Base-by-base conservation (phyloP, 2,113 vertebrate genomes). In the Platichthys stellatus region DNA sequence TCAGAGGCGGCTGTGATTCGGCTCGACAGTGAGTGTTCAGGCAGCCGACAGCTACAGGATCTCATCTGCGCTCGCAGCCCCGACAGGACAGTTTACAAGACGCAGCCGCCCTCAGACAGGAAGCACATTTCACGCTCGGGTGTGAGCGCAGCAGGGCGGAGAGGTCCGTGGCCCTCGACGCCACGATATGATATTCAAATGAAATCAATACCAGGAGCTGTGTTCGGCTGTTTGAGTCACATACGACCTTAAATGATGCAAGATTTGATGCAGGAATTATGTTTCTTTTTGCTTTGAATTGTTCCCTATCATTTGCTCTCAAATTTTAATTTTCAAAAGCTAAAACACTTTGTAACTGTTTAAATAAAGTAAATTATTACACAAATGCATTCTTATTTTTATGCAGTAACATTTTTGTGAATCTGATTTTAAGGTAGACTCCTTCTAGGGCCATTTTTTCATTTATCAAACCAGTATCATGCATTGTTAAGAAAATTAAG, bases 71-170 rank as follows among this genome's bases (percentile, higher is more conserved):
- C 54, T 68, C 67, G 51, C 40, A 21, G 70, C 57, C n/a, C 26
- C n/a, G 66, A 63, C 62, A 6, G 72, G 81, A 71, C 78, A 43
- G 67, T 66, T 84, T 76, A 82, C 74, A 57, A 72, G 71, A 74
- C 74, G 18, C 26, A 4, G 0, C 43, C 57, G 10, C 24, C 53
- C 21, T 49, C 15, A 3, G 58, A 78, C 76, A 47, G 67, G 57
- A 43, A 47, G 38, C 47, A 24, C 40, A 69, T 72, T 74, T 75
- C 76, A 78, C 65, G 56, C 64, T 82, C 35, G 23, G 23, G 38
- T 73, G 47, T 81, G 18, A 56, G 26, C 61, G 23, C 17, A 4
- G 31, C 49, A 45, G 45, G 47, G 60, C 13, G 2, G 20, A 78
- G 69, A 67, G 18, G 14, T 54, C 15, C 20, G 28, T 2, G 15